Base-by-base conservation (phyloP, 2,113 vertebrate genomes). In the Ranitomeya variabilis region DNA sequence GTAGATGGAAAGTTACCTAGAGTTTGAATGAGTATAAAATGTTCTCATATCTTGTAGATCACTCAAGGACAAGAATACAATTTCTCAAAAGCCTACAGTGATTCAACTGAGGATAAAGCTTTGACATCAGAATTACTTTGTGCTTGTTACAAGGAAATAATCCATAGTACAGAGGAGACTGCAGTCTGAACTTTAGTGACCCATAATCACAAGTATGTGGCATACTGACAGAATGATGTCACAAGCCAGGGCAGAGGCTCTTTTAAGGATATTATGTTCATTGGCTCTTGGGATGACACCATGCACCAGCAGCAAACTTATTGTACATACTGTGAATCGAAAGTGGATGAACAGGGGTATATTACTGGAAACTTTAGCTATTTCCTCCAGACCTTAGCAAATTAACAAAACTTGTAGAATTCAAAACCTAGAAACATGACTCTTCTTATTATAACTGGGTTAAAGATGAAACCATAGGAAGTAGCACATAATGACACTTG, bases 81-180 rank as follows among this genome's bases (percentile, higher is more conserved):
- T 83, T 83, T 83, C 31, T 83, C 81, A 83, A 54, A 66, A 83
- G 81, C 37, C 62, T 54, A 69, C 60, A 51, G 62, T 83, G 45
- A 83, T 83, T 83, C 81, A 54, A 83, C 62, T n/a, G 62, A 67
- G 81, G 81, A 83, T 67, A 69, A 83, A 23, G 81, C 81, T 83
- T 83, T 83, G 59, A 14, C 62, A 83, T n/a, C 51, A 69, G 62
- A 83, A 67, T 69, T 83, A 69, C 62, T 67, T 83, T 66, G 81
- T 14, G 4, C 62, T 64, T 67, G 37, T 52, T 69, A 67, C 51
- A 67, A 66, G 62, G 62, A 83, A 83, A 83, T 83, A 83, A 67
- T 67, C 62, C 81, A 83, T 69, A 23, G 45, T 67, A 83, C 66
- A 83, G 37, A 15, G 19, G 62, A 45, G 23, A 60, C 7, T 83